Base-by-base conservation (phyloP, 2,797 vertebrate species). In the Lagocephalus sceleratus region DNA sequence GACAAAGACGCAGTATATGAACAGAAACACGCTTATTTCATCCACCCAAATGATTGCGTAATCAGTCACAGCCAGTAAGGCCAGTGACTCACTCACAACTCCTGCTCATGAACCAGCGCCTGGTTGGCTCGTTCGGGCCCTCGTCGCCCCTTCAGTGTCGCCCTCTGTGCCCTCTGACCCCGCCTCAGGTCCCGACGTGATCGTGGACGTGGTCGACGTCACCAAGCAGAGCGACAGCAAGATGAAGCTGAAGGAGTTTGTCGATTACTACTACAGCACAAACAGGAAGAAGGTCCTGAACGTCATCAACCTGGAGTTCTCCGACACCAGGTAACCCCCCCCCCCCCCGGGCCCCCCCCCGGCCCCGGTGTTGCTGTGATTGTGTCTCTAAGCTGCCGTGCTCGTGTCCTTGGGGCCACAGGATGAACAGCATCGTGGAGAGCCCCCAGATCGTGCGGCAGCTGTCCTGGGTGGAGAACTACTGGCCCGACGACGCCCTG, bases 161-260 rank as follows among this genome's bases (percentile, higher is more conserved):
- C 39, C 21, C 5, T 39, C 14, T 16, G 2, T 54, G 35, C 57
- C 41, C 25, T 43, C 14, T 41, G 50, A 39, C 16, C 1, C 54
- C 22, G 40, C 52, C 60, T 29, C 52, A 99, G 94, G 97, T 29
- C 97, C 94, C 0, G 96, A 99, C 52, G 91, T 94, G 19, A 90
- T 86, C 0, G 96, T 99, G 54, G 96, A 99, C 7, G 96, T 98
- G 21, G 90, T 96, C 0, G 97, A 98, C 6, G 95, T 99, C 71
- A 94, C 95, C 71, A 99, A 96, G 79, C 97, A 98, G 89, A 95
- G 93, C 0, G 92, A 96, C 71, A 93, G 94, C 88, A 93, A 93
- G 84, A 98, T 99, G 96, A 99, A 97, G 73, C 88, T 99, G 17
- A 99, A 98, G 81, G 97, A 99, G 78, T 99, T 99, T 85, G 97